A percentile compares a stretch with the other conserved stretches of the same genome.
phyloP scores from a whole-genome alignment of 1,140 invertebrate genomes.

The Drosophila arawakana region DNA sequence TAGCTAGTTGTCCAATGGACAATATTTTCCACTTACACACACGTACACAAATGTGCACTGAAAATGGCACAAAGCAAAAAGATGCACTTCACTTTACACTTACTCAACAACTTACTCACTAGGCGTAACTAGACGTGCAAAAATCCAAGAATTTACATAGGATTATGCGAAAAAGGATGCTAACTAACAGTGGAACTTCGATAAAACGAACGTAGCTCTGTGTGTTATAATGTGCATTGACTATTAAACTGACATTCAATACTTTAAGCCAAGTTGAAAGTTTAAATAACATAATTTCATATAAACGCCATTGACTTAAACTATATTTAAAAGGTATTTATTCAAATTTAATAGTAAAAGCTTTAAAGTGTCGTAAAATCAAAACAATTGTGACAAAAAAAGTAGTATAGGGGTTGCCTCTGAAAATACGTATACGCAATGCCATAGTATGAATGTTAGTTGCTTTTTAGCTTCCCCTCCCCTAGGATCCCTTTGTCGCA shows the following conservation, averaged over 20 bases:
- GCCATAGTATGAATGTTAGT: constrained; percentile 19
- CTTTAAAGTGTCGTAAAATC: background rate
- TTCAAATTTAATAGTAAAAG: background rate
- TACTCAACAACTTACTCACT: constrained; percentile 18
- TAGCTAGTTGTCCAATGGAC: constrained; percentile 61
- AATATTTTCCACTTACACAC: constrained; percentile 41
- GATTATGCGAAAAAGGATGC: constrained; percentile 58
- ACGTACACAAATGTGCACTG: no score
- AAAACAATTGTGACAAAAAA: background rate
- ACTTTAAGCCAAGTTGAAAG: background rate
- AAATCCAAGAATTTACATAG: constrained; percentile 78
- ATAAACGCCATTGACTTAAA: background rate
- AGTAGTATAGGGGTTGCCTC: background rate
- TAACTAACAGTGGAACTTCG: constrained; percentile 15
- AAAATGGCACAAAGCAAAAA: constrained; percentile 42
- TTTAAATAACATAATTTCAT: background rate
- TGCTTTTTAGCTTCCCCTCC: constrained; percentile 4
- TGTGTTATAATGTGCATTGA: background rate
- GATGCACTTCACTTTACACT: constrained; percentile 68
- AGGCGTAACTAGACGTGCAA: constrained; percentile 65
- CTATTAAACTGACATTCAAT: background rate
- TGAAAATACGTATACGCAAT: constrained; percentile 30
- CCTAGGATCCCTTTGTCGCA: constrained; percentile 14
- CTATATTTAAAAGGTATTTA: background rate
- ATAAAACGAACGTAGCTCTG: background rate